Evolutionary conservation across 2,888 invertebrate genomes (phyloP).

Genomic region (Griposia aprilina): DNA sequence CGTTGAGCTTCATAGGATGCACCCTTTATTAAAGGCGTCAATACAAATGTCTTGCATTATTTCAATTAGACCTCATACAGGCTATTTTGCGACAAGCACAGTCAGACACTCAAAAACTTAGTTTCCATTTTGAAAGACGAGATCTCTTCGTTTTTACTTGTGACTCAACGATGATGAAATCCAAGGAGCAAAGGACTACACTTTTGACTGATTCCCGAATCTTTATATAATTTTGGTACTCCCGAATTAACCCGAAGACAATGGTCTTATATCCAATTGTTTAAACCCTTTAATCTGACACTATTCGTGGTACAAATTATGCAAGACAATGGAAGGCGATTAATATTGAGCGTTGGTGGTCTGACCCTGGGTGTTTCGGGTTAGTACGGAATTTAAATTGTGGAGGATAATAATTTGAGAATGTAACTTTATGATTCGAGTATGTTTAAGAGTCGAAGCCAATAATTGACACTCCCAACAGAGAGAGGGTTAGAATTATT

Average conservation of each 20-base stretch:
- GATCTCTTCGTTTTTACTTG: not conserved
- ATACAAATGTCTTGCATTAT: not conserved
- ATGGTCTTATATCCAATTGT: conserved; percentile 52
- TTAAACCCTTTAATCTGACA: conserved; percentile 24
- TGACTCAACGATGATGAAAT: not conserved
- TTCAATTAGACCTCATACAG: not conserved
- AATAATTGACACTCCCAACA: not conserved
- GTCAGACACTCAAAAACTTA: not conserved
- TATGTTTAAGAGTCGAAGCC: not conserved
- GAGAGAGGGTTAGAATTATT: not conserved
- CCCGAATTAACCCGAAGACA: conserved; percentile 59
- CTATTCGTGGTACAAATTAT: conserved; percentile 48
- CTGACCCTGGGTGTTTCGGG: conserved; percentile 1
- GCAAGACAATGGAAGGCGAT: conserved; percentile 48
- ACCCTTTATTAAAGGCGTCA: not conserved
- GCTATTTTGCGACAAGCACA: not conserved
- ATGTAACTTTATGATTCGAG: not conserved
- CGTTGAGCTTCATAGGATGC: not conserved
- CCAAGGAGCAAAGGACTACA: not conserved
- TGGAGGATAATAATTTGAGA: not conserved
- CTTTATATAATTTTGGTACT: conserved; percentile 11
- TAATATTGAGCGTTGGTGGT: conserved; percentile 53
- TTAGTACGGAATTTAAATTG: not conserved
- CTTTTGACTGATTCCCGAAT: conserved; percentile 13
- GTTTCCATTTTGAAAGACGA: too few relatives aligned